Percentiles rank a stretch among this genome's conserved stretches.
Evolutionary conservation across 2,888 invertebrate species (phyloP).

Genomic region (Ectemnius continuus): DNA sequence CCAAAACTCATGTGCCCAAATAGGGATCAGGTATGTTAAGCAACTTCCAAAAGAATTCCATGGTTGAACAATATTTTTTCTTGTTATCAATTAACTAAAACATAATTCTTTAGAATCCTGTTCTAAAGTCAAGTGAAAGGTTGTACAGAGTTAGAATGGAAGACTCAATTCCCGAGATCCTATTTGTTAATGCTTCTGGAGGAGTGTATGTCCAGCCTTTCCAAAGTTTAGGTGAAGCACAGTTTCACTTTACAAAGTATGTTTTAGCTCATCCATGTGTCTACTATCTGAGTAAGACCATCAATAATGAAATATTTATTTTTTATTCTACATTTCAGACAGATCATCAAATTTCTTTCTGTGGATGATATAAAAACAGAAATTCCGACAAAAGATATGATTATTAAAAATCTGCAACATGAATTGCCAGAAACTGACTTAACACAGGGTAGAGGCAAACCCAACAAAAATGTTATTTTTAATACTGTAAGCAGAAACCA

Average conservation of each 20-base stretch:
- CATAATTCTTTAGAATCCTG: slow-evolving; percentile 69
- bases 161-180: slow-evolving; percentile 64
- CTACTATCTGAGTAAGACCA: background rate
- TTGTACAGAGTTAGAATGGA: slow-evolving; percentile 68
- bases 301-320: background rate
- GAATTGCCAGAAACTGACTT: slow-evolving; percentile 71
- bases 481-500: slow-evolving; percentile 62
- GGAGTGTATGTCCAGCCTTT: slow-evolving; percentile 77
- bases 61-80: background rate
- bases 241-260: slow-evolving; percentile 72
- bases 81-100: slow-evolving; percentile 13
- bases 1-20: slow-evolving; percentile 75
- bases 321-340: slow-evolving; percentile 53
- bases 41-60: too few species aligned
- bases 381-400: slow-evolving; percentile 57
- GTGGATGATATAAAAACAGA: slow-evolving; percentile 54
- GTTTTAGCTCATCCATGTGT: slow-evolving; percentile 3
- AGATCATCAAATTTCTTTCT: slow-evolving; percentile 66
- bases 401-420: slow-evolving; percentile 64
- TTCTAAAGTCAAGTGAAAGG: slow-evolving; percentile 77
- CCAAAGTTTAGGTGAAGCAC: slow-evolving; percentile 77
- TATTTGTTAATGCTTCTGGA: slow-evolving; percentile 73
- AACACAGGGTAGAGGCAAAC: slow-evolving; percentile 70
- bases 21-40: slow-evolving; percentile 71
- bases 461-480: slow-evolving; percentile 66